Conservation (phyloP, 2,888 invertebrate genomes). For the Xylota sylvarum region DNA sequence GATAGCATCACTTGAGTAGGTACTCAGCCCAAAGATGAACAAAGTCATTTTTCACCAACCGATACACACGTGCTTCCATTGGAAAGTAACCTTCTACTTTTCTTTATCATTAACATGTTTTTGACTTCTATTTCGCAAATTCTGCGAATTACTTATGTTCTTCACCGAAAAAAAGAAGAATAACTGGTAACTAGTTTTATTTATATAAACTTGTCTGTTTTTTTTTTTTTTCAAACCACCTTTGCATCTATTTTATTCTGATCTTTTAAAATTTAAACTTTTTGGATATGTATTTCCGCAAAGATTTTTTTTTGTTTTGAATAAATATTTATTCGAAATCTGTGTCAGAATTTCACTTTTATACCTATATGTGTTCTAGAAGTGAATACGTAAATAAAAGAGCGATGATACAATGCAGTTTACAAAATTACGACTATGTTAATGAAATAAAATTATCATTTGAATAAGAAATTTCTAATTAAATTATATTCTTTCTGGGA, state of each 20-base stretch:
- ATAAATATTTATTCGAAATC: neutral
- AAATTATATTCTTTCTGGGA: neutral
- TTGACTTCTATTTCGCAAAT: conserved; percentile 16
- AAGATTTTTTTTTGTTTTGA: neutral
- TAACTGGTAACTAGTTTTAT: neutral
- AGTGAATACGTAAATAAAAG: neutral
- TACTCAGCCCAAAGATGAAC: no score
- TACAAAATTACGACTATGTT: neutral
- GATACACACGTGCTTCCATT: neutral
- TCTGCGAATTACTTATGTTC: neutral
- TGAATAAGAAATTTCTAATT: neutral
- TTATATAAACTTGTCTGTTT: neutral
- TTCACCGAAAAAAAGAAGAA: neutral
- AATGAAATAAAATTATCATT: conserved; percentile 2
- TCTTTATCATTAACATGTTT: conserved; percentile 22
- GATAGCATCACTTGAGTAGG: no score
- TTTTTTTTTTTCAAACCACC: neutral
- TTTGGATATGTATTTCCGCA: neutral
- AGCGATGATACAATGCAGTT: neutral
- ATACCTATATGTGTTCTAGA: neutral
- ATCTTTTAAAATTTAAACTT: neutral
- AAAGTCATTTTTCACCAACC: neutral
- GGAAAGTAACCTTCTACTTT: conserved; percentile 18
- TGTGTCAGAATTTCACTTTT: conserved; percentile 20
- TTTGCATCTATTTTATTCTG: neutral